Base-by-base conservation (phyloP, 2,888 invertebrate genomes). In the Phengaris alcon region DNA sequence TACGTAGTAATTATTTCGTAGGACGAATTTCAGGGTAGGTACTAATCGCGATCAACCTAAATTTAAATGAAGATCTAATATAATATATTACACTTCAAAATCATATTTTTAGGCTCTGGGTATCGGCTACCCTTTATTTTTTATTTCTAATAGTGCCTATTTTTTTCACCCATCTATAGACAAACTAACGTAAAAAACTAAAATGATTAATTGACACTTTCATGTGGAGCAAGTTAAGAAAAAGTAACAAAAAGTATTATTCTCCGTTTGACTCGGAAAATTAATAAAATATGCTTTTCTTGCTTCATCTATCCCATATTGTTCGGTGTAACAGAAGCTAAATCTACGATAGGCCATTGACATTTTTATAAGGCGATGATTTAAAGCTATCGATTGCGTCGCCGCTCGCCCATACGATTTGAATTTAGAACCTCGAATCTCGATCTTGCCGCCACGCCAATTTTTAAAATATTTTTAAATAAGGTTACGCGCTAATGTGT, bases 361-460 rank as follows among this genome's bases (percentile, higher is more conserved):
- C 93, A 90, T 89, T 92, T 93, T 93, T 92, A 93, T 92, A 90
- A 88, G 86, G 80, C 85, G 85, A 90, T 93, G 91, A 93, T 93
- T 90, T 91, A 91, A 81, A 82, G 82, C 85, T 86, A 93, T 93
- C 90, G 92, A 93, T 93, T 89, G 84, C 80, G 82, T 81, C 86
- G 82, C 82, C 84, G 85, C 83, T 88, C 87, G 87, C 87, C 82
- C 81, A 79, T 81, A 79, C 80, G 81, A 84, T 88, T 87, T 85
- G 83, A 85, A 87, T 88, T 85, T 84, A 84, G 81, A 79, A 77
- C 76, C 76, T 76, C 74, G 79, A 75, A 77, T 76, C 75, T 76
- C 73, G 78, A 75, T 79, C 77, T 75, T 59, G 75, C 54, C 76
- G 73, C 74, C 73, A 76, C 55, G 69, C 57, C 68, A 10, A 75